These are phyloP conservation scores for Poecilia velifera DNA, from an alignment of 2,797 vertebrate genomes.

Conservation along the genomic window DNA sequence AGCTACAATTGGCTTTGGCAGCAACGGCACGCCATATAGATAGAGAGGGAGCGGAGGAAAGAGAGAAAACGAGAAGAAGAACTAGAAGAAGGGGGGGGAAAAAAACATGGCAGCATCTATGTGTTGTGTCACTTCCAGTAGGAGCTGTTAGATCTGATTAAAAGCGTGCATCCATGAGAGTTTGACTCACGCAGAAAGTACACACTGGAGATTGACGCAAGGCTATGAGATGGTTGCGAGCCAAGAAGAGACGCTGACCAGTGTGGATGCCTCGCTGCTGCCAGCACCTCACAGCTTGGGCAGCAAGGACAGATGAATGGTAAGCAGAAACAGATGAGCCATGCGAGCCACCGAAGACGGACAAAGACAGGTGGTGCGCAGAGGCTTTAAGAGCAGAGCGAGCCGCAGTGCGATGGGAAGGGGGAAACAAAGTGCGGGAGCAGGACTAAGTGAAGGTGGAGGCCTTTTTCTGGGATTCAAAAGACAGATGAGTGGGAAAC, in stretches of 20 bases:
- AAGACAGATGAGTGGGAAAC: slow-evolving; percentile 63
- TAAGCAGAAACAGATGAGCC: slow-evolving; percentile 56
- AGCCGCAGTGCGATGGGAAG: slow-evolving; percentile 27
- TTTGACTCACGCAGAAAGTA: slow-evolving; percentile 35
- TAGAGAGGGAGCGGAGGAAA: slow-evolving; percentile 16
- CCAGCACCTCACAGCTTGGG: slow-evolving; percentile 49
- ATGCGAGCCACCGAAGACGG: slow-evolving; percentile 52
- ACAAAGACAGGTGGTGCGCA: slow-evolving; percentile 55
- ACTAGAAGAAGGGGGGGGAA: not conserved
- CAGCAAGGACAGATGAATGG: slow-evolving; percentile 54
- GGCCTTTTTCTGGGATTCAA: slow-evolving; percentile 21
- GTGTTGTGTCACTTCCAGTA: slow-evolving; percentile 59
- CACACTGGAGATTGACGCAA: slow-evolving; percentile 45
- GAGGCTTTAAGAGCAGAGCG: slow-evolving; percentile 36
- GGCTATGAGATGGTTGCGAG: slow-evolving; percentile 53
- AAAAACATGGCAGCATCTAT: slow-evolving; percentile 37
- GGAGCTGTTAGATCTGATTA: slow-evolving; percentile 68
- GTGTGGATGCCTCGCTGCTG: slow-evolving; percentile 49
- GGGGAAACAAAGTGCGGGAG: slow-evolving; percentile 37
- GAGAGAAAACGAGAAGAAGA: not conserved
- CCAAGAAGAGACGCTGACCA: slow-evolving; percentile 58
- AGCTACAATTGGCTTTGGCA: slow-evolving; percentile 73
- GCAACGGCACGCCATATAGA: slow-evolving; percentile 47
- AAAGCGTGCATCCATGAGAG: slow-evolving; percentile 47
- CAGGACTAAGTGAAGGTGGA: slow-evolving; percentile 49